phyloP scores from a whole-genome alignment of 30 jellyfish, hydroid and myxozoan genomes.

The Chrysaora quinquecirrha region DNA sequence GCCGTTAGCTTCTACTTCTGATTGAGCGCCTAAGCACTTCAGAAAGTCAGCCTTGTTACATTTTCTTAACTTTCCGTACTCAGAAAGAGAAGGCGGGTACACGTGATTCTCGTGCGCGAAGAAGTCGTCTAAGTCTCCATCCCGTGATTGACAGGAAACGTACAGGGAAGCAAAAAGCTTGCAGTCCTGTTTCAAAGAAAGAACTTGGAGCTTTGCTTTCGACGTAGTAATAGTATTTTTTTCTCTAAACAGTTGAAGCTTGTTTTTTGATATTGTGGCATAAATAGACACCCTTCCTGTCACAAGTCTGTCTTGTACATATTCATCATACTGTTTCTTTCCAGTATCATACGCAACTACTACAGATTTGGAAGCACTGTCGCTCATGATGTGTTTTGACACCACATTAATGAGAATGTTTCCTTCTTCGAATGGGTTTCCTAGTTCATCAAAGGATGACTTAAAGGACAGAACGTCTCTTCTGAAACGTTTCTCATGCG shows the following conservation, averaged over 20 bases:
- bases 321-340: constrained; percentile 10
- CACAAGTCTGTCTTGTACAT: constrained; percentile 19
- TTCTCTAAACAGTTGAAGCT: background rate
- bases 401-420: background rate
- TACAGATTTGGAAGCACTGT: constrained; percentile 10
- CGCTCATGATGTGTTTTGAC: background rate
- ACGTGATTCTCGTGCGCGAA: constrained; percentile 29
- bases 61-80: constrained; percentile 20
- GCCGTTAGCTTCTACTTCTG: background rate
- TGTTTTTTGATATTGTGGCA: background rate
- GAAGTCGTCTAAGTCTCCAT: constrained; percentile 24
- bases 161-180: constrained; percentile 6
- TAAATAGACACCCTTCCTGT: background rate
- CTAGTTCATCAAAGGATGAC: constrained; percentile 11
- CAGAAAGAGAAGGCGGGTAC: constrained; percentile 41
- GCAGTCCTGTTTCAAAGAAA: constrained; percentile 8
- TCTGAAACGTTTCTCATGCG: background rate
- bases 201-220: background rate
- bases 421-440: constrained; percentile 66
- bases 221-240: background rate
- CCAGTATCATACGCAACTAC: background rate
- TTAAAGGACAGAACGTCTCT: constrained; percentile 14
- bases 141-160: constrained; percentile 18
- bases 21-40: constrained; percentile 18
- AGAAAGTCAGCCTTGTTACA: constrained; percentile 19